Conservation (phyloP, 2,888 invertebrate genomes). For the Leptopilina syphax region DNA sequence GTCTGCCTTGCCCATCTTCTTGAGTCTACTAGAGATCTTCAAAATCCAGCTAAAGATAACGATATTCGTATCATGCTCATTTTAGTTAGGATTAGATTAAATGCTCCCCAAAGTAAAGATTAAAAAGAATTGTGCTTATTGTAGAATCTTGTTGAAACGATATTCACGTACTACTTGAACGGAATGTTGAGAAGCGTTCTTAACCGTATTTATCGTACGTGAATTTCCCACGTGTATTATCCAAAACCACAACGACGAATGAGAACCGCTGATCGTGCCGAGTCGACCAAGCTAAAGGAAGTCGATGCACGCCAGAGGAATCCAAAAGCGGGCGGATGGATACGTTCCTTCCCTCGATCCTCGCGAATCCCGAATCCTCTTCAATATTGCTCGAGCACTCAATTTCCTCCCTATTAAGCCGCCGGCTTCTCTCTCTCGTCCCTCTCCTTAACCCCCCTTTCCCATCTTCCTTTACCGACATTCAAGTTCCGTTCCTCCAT, state of each 20-base stretch:
- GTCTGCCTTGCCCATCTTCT: no score
- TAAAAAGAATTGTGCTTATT: background rate
- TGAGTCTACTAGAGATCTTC: no score
- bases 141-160: background rate
- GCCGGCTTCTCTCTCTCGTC: conserved; percentile 70
- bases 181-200: conserved; percentile 7
- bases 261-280: conserved; percentile 65
- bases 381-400: conserved; percentile 77
- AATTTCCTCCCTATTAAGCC: conserved; percentile 77
- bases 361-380: conserved; percentile 75
- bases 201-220: conserved; percentile 51
- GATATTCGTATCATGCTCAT: no score
- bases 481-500: conserved; percentile 54
- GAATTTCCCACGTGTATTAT: conserved; percentile 60
- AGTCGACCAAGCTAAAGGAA: conserved; percentile 61
- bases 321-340: conserved; percentile 73
- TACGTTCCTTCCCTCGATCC: conserved; percentile 64
- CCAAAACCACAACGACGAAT: conserved; percentile 52
- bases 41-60: no score
- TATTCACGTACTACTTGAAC: conserved; percentile 10
- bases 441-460: conserved; percentile 49
- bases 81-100: no score
- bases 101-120: no score
- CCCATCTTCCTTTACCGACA: conserved; percentile 53
- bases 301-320: conserved; percentile 73